Conservation (phyloP, 2,888 invertebrate genomes). For the Hyposoter didymator region DNA sequence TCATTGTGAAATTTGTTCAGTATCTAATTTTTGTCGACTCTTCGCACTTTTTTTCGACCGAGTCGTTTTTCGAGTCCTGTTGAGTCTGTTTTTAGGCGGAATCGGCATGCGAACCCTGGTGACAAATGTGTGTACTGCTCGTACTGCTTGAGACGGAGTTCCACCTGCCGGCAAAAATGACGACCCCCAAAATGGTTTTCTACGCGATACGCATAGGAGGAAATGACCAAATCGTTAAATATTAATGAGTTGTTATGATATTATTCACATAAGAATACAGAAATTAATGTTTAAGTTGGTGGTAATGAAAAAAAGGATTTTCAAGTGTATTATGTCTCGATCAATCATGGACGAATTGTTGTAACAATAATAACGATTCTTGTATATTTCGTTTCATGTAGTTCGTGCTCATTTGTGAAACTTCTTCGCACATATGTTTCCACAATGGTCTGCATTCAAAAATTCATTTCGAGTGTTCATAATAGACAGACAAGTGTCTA, state of each 20-base stretch:
- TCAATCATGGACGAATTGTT: slow-evolving; percentile 1
- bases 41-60: not conserved
- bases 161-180: not conserved
- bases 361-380: slow-evolving; percentile 6
- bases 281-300: slow-evolving; percentile 6
- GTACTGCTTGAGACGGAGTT: not conserved
- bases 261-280: not conserved
- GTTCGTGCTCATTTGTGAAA: not conserved
- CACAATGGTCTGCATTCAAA: not conserved
- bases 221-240: slow-evolving; percentile 1
- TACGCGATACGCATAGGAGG: not conserved
- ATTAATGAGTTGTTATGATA: slow-evolving; percentile 5
- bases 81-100: not conserved
- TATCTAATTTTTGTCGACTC: not conserved
- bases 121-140: not conserved
- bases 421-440: not conserved
- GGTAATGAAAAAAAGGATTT: not conserved
- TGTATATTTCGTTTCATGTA: not conserved
- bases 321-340: slow-evolving; percentile 6
- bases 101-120: slow-evolving; percentile 7
- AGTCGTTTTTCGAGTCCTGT: not conserved
- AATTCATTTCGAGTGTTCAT: not conserved
- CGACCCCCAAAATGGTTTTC: not conserved
- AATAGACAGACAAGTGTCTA: not conserved
- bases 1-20: not conserved